Conservation (phyloP, 2,113 vertebrate genomes). For the Haemorhous mexicanus region DNA sequence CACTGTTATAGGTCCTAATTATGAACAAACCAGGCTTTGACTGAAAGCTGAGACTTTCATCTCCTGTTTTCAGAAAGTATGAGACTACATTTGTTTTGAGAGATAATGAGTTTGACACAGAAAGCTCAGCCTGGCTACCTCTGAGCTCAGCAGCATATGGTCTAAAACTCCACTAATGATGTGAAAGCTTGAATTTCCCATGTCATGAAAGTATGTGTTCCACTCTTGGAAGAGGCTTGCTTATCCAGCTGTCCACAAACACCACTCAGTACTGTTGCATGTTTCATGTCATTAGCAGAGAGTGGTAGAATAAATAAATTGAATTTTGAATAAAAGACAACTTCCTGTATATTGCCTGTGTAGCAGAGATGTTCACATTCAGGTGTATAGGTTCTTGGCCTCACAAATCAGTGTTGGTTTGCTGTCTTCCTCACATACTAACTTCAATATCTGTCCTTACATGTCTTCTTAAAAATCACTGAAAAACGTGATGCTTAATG, state of each 20-base stretch:
- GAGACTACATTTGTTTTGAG: conserved; percentile 37
- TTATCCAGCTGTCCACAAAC: neutral
- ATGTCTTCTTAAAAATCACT: neutral
- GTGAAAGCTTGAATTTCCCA: conserved; percentile 13
- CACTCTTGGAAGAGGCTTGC: neutral
- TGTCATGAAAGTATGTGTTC: neutral
- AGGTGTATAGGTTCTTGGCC: neutral
- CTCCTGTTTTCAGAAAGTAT: conserved; percentile 20
- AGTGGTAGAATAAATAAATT: neutral
- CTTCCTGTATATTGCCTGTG: neutral
- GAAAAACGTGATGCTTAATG: neutral
- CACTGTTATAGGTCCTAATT: neutral
- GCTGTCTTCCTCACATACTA: neutral
- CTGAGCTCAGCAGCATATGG: neutral
- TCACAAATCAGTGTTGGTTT: neutral
- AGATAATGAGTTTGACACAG: conserved; percentile 58
- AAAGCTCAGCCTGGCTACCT: conserved; percentile 2
- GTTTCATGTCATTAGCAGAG: conserved; percentile 2
- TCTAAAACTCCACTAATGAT: conserved; percentile 50
- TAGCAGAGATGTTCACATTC: neutral
- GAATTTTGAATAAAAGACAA: neutral
- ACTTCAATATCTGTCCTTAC: neutral
- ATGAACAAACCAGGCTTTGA: conserved; percentile 1
- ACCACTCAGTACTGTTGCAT: neutral
- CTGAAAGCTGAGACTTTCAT: conserved; percentile 20